Conservation (phyloP, 2,888 invertebrate genomes). For the Sceliomorpha sp. region DNA sequence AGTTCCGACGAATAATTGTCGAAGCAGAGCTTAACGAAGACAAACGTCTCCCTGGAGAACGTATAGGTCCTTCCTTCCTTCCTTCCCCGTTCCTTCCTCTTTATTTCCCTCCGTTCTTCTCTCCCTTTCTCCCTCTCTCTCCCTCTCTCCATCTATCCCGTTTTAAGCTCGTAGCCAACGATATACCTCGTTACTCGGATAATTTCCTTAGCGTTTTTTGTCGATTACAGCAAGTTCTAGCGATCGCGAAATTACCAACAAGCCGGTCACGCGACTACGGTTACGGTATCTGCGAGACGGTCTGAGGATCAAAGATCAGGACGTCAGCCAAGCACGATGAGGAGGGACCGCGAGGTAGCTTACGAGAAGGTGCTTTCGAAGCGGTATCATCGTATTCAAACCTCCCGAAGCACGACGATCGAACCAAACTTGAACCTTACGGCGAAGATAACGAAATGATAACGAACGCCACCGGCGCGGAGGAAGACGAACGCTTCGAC, state of each 20-base stretch:
- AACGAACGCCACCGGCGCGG: conserved; percentile 8
- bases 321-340: conserved; percentile 43
- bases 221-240: conserved; percentile 50
- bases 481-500: background rate
- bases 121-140: conserved; percentile 2
- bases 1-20: too few species aligned
- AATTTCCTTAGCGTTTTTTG: conserved; percentile 68
- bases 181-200: conserved; percentile 67
- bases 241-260: conserved; percentile 60
- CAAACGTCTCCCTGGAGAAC: too few species aligned
- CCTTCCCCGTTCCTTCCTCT: too few species aligned
- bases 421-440: conserved; percentile 27
- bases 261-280: conserved; percentile 48
- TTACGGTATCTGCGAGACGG: conserved; percentile 59
- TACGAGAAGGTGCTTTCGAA: conserved; percentile 31
- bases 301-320: conserved; percentile 64
- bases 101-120: too few species aligned
- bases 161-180: conserved; percentile 31
- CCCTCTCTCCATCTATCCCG: conserved; percentile 15
- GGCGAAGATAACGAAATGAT: conserved; percentile 20
- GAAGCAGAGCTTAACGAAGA: too few species aligned
- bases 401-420: conserved; percentile 35
- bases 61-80: too few species aligned
- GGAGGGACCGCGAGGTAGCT: conserved; percentile 18
- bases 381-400: too few species aligned